These are phyloP conservation scores for Brienomyrus longianalis DNA, from an alignment of 2,113 vertebrate species.

Conservation along the genomic window DNA sequence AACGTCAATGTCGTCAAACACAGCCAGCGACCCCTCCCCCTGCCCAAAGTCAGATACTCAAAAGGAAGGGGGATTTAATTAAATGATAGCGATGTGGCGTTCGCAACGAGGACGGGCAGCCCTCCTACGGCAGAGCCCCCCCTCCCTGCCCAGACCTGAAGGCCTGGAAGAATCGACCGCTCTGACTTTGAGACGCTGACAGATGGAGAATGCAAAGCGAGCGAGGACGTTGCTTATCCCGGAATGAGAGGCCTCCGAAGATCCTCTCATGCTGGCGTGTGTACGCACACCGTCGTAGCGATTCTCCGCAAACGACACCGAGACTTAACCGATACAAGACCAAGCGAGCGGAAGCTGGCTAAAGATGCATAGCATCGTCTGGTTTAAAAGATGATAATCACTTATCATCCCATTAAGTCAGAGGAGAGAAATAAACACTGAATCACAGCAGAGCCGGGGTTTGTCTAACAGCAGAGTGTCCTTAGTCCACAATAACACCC, in stretches of 20 bases:
- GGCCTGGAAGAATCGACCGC: conserved; percentile 7
- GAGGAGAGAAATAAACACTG: not conserved
- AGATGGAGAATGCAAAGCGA: not conserved
- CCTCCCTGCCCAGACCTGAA: not conserved
- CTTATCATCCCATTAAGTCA: not conserved
- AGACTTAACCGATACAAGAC: not conserved
- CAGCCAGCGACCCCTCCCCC: not conserved
- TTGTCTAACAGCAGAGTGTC: not conserved
- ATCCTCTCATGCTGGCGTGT: not conserved
- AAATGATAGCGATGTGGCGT: not conserved
- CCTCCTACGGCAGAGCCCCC: not conserved
- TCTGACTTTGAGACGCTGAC: conserved; percentile 4
- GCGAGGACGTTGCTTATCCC: not conserved
- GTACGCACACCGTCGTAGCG: not conserved
- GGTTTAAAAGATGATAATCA: not conserved
- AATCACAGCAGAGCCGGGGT: not conserved
- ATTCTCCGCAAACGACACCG: not conserved
- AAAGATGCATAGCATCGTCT: not conserved
- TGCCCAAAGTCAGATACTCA: not conserved
- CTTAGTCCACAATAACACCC: not conserved
- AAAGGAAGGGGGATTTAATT: conserved; percentile 6
- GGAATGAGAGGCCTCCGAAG: not conserved
- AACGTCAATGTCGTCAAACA: not conserved
- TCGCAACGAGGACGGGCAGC: not conserved
- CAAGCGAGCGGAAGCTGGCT: not conserved